Evolutionary conservation across 2,797 vertebrate genomes (phyloP).

Genomic region (Petrocephalus schoutedeni): DNA sequence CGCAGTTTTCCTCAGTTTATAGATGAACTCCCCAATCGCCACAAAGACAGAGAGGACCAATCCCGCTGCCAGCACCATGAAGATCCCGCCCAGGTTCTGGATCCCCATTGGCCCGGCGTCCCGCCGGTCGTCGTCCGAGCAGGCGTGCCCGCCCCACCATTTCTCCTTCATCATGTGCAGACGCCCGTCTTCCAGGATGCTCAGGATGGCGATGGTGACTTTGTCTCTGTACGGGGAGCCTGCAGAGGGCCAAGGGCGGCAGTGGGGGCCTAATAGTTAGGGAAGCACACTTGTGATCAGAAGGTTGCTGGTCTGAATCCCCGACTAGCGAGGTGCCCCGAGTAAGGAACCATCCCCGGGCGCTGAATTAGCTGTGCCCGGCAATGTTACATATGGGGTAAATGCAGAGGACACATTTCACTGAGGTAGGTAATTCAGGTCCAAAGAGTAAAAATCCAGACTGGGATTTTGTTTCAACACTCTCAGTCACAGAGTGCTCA

Average conservation of each 20-base stretch:
- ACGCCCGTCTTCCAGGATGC: slow-evolving; percentile 92
- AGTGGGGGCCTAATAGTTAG: not conserved
- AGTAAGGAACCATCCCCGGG: too few relatives aligned
- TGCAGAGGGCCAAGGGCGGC: slow-evolving; percentile 41
- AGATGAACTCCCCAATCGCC: slow-evolving; percentile 93
- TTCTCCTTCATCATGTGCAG: slow-evolving; percentile 94
- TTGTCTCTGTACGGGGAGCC: slow-evolving; percentile 96
- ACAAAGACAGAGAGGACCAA: slow-evolving; percentile 91
- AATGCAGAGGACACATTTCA: too few relatives aligned
- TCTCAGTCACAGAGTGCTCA: too few relatives aligned
- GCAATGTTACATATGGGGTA: too few relatives aligned
- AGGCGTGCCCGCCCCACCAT: slow-evolving; percentile 92
- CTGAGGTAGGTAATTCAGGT: too few relatives aligned
- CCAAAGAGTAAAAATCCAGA: too few relatives aligned
- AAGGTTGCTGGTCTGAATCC: too few relatives aligned
- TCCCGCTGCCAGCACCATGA: slow-evolving; percentile 92
- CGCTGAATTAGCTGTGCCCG: too few relatives aligned
- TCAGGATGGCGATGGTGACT: slow-evolving; percentile 94
- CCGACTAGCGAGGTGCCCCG: too few relatives aligned
- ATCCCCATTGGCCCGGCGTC: slow-evolving; percentile 92
- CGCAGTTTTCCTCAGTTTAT: slow-evolving; percentile 89
- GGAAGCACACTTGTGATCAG: too few relatives aligned
- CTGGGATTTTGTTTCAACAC: too few relatives aligned
- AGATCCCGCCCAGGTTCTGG: slow-evolving; percentile 95
- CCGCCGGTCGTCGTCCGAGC: slow-evolving; percentile 84